Percentiles rank a stretch among this genome's conserved stretches.
These are phyloP conservation scores for Calameuta pallipes DNA, from an alignment of 2,888 invertebrate genomes.

Conservation along the genomic window DNA sequence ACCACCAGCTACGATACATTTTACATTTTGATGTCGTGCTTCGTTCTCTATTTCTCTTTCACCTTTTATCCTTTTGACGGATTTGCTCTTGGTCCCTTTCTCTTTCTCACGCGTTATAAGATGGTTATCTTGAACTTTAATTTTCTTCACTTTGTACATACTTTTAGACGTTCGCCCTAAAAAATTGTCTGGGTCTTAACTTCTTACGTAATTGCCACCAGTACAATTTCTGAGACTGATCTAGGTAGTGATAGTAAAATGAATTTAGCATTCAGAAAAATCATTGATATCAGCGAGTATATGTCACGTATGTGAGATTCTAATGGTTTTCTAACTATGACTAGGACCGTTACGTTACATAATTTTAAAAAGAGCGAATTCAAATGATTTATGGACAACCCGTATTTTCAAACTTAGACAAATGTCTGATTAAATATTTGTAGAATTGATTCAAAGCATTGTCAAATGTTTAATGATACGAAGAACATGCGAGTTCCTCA, in stretches of 20 bases:
- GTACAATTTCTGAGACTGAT: background rate
- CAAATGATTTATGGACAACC: background rate
- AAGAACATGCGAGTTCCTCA: background rate
- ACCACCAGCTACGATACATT: slow-evolving; percentile 51
- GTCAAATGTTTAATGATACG: background rate
- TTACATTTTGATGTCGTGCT: slow-evolving; percentile 47
- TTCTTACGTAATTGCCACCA: background rate
- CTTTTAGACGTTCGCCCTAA: background rate
- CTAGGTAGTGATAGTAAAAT: background rate
- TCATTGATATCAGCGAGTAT: background rate
- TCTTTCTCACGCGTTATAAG: slow-evolving; percentile 2
- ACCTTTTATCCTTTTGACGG: background rate
- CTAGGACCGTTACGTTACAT: background rate
- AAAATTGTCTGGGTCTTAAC: background rate
- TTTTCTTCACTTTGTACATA: background rate
- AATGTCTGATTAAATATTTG: background rate
- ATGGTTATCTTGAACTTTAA: background rate
- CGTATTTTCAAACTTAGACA: background rate
- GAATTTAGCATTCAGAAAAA: background rate
- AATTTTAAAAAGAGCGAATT: background rate
- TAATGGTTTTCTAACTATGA: background rate
- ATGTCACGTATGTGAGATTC: background rate
- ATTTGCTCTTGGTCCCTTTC: background rate
- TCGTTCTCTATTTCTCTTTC: background rate
- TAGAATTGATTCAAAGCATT: background rate